Percentiles rank a stretch among this genome's conserved stretches.
Conservation (phyloP, 1,140 invertebrate species). For the Halesus radiatus region DNA sequence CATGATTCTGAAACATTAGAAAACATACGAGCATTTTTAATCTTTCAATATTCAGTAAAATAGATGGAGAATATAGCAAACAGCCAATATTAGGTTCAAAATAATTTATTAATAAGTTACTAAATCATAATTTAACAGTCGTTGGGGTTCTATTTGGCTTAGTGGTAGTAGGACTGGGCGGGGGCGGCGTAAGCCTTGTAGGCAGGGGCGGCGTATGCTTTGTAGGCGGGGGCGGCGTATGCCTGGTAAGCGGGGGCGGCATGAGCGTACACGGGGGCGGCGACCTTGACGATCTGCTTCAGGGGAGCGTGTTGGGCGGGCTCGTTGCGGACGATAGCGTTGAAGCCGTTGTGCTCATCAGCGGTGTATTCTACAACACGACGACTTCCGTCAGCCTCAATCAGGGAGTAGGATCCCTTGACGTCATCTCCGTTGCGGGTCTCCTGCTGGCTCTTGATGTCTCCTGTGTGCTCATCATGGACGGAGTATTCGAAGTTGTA, state of each 20-base stretch:
- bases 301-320: slow-evolving; percentile 62
- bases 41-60: too few species aligned
- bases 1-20: too few species aligned
- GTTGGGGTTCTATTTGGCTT: not conserved
- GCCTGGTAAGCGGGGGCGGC: slow-evolving; percentile 58
- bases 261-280: slow-evolving; percentile 58
- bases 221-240: slow-evolving; percentile 40
- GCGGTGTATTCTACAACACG: slow-evolving; percentile 82
- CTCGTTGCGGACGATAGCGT: slow-evolving; percentile 76
- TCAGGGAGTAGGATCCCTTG: slow-evolving; percentile 72
- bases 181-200: not conserved
- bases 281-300: slow-evolving; percentile 63
- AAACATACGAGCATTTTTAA: too few species aligned
- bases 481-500: slow-evolving; percentile 68
- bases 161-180: slow-evolving; percentile 44
- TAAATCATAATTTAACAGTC: not conserved
- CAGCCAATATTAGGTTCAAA: not conserved
- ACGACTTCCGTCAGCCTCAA: slow-evolving; percentile 77
- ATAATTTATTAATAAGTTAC: slow-evolving; percentile 22
- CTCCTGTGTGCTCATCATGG: slow-evolving; percentile 71
- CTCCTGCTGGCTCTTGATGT: slow-evolving; percentile 75
- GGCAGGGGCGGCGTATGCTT: slow-evolving; percentile 34
- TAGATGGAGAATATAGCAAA: too few species aligned
- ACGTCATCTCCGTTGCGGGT: slow-evolving; percentile 73
- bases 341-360: slow-evolving; percentile 79